Percentiles rank a stretch among this genome's conserved stretches.
Conservation (phyloP, 92 coral and sea anemone species). For the Chrysogorgia sp. region DNA sequence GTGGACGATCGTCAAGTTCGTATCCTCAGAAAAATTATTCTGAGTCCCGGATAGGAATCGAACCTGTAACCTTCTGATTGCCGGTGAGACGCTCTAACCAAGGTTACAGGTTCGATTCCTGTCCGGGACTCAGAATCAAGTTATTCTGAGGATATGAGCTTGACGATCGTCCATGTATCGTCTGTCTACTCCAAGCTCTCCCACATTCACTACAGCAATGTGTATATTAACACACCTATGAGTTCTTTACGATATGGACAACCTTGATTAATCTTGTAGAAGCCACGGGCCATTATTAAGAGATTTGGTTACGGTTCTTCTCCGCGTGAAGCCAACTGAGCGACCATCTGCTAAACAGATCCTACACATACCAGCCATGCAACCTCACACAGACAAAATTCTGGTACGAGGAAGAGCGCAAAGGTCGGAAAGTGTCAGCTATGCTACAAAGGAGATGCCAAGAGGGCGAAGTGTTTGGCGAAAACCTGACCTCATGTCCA, state of each 20-base stretch:
- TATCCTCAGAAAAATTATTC: no score
- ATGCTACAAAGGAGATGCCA: neutral
- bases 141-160: no score
- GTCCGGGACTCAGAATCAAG: no score
- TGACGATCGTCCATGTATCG: no score
- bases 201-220: no score
- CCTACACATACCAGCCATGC: conserved; percentile 90
- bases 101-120: no score
- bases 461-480: conserved; percentile 19
- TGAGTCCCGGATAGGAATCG: no score
- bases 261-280: conserved; percentile 44
- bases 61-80: no score
- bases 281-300: conserved; percentile 79
- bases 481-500: conserved; percentile 17
- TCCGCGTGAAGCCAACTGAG: conserved; percentile 77
- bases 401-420: conserved; percentile 26
- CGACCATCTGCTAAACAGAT: conserved; percentile 97
- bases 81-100: no score
- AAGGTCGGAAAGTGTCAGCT: conserved; percentile 38
- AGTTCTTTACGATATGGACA: neutral
- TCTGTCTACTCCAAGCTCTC: no score
- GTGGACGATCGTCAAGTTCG: no score
- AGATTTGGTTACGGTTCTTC: conserved; percentile 80
- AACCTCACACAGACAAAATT: conserved; percentile 68
- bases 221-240: no score